phyloP scores from a whole-genome alignment of 2,888 invertebrate species.

The Caenorhabditis zanzibari region DNA sequence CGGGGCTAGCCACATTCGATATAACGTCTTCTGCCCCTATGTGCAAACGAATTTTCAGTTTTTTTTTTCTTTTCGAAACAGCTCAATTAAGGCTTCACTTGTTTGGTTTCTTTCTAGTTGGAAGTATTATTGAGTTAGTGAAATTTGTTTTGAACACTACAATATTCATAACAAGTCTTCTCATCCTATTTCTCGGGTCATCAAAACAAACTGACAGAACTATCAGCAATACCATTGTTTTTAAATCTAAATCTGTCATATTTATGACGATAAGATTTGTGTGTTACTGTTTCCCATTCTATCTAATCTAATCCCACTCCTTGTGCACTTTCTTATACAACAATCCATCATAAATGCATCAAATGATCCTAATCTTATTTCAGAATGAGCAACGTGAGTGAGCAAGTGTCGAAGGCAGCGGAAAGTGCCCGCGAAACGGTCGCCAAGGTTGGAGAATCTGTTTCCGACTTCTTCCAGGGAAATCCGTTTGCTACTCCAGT shows the following conservation, averaged over 20 bases:
- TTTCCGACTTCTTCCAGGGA: constrained; percentile 83
- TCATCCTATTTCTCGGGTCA: not conserved
- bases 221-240: too few relatives aligned
- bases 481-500: constrained; percentile 82
- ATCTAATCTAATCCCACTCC: constrained; percentile 43
- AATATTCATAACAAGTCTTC: too few relatives aligned
- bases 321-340: not conserved
- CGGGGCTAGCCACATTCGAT: constrained; percentile 24
- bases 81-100: constrained; percentile 32
- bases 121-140: too few relatives aligned
- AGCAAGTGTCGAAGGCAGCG: constrained; percentile 79
- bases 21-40: constrained; percentile 9
- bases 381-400: constrained; percentile 78
- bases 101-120: not conserved
- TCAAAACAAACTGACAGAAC: too few relatives aligned
- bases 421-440: constrained; percentile 81
- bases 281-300: constrained; percentile 16
- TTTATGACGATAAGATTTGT: constrained; percentile 18
- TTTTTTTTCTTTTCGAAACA: not conserved
- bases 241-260: not conserved
- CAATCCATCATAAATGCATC: not conserved
- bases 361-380: constrained; percentile 19
- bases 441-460: constrained; percentile 77
- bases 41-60: too few relatives aligned
- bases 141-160: not conserved